Evolutionary conservation across 2,888 invertebrate genomes (phyloP).

Genomic region (Labia minor): DNA sequence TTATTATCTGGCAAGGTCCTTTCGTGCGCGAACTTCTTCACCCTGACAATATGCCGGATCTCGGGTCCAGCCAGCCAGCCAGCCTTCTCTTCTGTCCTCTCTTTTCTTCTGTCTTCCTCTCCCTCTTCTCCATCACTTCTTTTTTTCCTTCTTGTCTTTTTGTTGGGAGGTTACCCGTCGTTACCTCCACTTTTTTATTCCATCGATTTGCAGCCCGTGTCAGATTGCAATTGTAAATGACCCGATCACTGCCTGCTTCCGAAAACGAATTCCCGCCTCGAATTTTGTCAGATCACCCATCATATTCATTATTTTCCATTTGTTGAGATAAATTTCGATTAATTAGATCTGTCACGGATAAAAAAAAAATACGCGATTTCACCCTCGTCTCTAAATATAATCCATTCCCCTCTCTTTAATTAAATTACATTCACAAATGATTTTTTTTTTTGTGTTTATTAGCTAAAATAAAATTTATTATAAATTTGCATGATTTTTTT

Average conservation of each 20-base stretch:
- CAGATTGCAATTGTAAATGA: conserved; percentile 13
- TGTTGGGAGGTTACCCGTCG: background rate
- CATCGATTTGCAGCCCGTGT: conserved; percentile 8
- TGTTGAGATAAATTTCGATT: conserved; percentile 5
- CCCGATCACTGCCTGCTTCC: conserved; percentile 7
- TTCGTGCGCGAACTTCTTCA: background rate
- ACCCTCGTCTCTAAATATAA: too few relatives aligned
- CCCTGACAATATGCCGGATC: too few relatives aligned
- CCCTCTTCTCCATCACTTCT: background rate
- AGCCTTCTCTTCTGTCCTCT: background rate
- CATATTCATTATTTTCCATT: background rate
- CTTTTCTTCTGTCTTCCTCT: background rate
- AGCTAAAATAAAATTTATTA: too few relatives aligned
- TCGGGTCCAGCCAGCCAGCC: too few relatives aligned
- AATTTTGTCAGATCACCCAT: too few relatives aligned
- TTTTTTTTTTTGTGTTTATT: too few relatives aligned
- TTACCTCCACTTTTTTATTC: background rate
- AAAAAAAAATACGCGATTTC: background rate
- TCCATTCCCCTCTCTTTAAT: too few relatives aligned
- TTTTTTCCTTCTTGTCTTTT: background rate
- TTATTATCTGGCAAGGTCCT: background rate
- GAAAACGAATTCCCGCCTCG: background rate
- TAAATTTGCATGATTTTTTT: too few relatives aligned
- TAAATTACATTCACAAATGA: too few relatives aligned
- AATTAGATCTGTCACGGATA: conserved; percentile 6